Evolutionary conservation across 2,888 invertebrate genomes (phyloP), one percentile per base, ranked within the genome.

Genomic region (Ferrisia virgata): DNA sequence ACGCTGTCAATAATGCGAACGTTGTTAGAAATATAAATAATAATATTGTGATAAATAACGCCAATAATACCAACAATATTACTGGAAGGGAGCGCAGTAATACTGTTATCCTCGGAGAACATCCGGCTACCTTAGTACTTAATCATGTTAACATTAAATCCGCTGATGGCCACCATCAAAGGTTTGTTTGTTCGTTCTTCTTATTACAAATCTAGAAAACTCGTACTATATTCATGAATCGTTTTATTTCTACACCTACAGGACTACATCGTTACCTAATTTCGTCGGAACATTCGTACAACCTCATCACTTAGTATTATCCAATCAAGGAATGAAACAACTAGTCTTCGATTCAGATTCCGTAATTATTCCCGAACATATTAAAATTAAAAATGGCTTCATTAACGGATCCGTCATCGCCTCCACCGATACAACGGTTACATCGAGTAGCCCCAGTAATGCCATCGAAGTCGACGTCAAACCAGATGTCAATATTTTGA

Each of bases 231-330:
- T 18, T 9, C 13, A 40, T 18, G 40, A 9, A 33, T 33, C n/a
- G 36, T 13, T 85, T 79, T 31, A 36, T 39, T 43, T 43, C 0
- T 85, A 43, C 79, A 69, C 13, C 31, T n/a, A 4, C 85, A 88
- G 92, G 86, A 88, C 90, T 40, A 90, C 90, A 85, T 92, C 92
- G 3, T 88, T 92, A 86, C 92, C 92, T 11, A 92, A 91, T 88
- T 92, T 92, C 87, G 89, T 92, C 64, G 90, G 89, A 76, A 88
- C 89, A 31, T 88, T 85, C 88, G 89, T 87, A 88, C 89, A 85
- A 88, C 84, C 87, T 87, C 78, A 85, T 31, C 78, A 85, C 25
- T 11, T 85, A 58, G 83, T 85, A 25, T 25, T 85, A 13, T 82
- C 84, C 15, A 85, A 64, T 39, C 81, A 79, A 33, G 85, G 84